phyloP scores from a whole-genome alignment of 1,140 invertebrate genomes.

The Drusus annulatus region DNA sequence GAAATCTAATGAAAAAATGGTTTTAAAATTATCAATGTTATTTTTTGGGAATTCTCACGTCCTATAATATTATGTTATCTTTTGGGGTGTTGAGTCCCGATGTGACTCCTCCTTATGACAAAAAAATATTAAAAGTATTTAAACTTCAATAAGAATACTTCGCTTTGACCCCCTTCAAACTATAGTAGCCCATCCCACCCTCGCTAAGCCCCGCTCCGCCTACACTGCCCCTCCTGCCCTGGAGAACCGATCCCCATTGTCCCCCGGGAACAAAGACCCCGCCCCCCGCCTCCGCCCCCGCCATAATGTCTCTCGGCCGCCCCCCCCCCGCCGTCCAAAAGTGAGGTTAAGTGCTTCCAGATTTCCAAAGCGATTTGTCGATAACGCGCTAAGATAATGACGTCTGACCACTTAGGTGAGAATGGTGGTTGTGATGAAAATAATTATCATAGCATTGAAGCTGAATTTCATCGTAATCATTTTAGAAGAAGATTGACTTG shows the following conservation, averaged over 20 bases:
- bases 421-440: background rate
- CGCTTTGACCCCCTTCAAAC: too few species aligned
- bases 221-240: background rate
- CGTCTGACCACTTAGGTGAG: conserved; percentile 38
- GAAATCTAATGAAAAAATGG: too few species aligned
- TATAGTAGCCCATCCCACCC: background rate
- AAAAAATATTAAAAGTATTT: too few species aligned
- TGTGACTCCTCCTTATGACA: too few species aligned
- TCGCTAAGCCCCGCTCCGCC: background rate
- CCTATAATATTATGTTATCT: too few species aligned
- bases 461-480: background rate
- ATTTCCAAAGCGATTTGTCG: conserved; percentile 44
- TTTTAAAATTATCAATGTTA: too few species aligned
- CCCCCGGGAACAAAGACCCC: conserved; percentile 20
- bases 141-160: too few species aligned
- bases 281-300: conserved; percentile 10
- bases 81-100: too few species aligned
- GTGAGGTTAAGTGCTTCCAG: conserved; percentile 46
- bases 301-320: conserved; percentile 23
- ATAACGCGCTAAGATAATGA: conserved; percentile 46
- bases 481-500: too few species aligned
- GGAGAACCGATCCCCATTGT: conserved; percentile 35
- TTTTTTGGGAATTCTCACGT: too few species aligned
- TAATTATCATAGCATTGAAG: conserved; percentile 7
- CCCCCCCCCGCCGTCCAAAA: background rate